A percentile compares a stretch with the other conserved stretches of the same genome.
Conservation (phyloP, 2,888 invertebrate genomes). For the Cantharis nigra region DNA sequence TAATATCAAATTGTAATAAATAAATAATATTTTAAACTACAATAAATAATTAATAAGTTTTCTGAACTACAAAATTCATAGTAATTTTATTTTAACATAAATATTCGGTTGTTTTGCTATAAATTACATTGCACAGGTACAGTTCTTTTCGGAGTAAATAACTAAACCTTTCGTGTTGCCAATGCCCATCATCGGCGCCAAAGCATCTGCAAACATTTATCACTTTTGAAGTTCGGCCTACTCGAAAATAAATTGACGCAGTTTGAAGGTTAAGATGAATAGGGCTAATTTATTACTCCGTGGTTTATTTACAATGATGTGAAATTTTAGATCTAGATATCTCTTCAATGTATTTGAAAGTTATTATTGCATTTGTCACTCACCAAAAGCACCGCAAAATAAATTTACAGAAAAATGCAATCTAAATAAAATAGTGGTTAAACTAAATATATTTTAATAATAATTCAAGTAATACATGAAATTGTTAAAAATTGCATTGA, state of each 20-base stretch:
- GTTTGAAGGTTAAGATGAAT: conserved; percentile 9
- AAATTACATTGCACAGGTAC: conserved; percentile 22
- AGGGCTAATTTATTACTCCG: conserved; percentile 9
- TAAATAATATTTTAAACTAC: too few relatives aligned
- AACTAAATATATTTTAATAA: too few relatives aligned
- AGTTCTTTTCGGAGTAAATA: conserved; percentile 12
- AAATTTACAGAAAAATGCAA: too few relatives aligned
- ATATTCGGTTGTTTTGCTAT: conserved; percentile 5
- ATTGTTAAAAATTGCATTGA: too few relatives aligned
- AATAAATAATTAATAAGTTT: not conserved
- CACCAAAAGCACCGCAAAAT: not conserved
- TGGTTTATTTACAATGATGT: not conserved
- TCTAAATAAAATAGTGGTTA: too few relatives aligned
- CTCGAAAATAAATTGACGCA: conserved; percentile 22
- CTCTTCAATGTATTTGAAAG: not conserved
- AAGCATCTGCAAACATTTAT: conserved; percentile 27
- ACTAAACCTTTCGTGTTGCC: conserved; percentile 12
- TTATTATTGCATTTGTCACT: not conserved
- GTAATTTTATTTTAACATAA: not conserved
- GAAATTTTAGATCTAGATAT: not conserved
- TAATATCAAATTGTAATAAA: too few relatives aligned
- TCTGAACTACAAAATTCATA: not conserved
- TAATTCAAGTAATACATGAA: too few relatives aligned
- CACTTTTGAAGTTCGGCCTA: conserved; percentile 25
- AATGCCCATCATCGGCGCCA: conserved; percentile 27